A percentile compares a stretch with the other conserved stretches of the same genome.
Evolutionary conservation across 2,888 invertebrate genomes (phyloP).

Genomic region (Orchesellides sinensis): DNA sequence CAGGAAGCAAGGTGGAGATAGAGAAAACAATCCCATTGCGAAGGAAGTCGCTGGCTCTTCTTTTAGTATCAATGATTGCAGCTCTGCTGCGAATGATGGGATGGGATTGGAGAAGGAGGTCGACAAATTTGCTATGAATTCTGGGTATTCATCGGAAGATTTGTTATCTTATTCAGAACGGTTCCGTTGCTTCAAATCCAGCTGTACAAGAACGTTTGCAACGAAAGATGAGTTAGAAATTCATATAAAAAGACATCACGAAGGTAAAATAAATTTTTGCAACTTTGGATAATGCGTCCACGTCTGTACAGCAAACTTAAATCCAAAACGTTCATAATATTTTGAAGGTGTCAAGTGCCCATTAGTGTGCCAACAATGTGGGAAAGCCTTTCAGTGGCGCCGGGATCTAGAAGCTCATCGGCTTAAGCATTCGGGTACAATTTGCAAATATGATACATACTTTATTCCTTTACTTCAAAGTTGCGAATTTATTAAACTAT

Average conservation of each 20-base stretch:
- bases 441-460: neutral
- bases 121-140: no score
- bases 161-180: neutral
- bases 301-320: no score
- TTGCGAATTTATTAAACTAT: no score
- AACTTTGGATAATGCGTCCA: neutral
- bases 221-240: conserved; percentile 40
- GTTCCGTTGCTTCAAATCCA: conserved; percentile 20
- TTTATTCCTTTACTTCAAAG: no score
- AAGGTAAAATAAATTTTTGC: conserved; percentile 20
- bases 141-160: no score
- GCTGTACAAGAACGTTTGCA: conserved; percentile 34
- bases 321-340: neutral
- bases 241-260: conserved; percentile 44
- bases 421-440: conserved; percentile 39
- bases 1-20: no score
- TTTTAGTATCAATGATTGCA: no score
- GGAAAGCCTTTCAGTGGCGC: conserved; percentile 30
- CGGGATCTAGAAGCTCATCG: conserved; percentile 32
- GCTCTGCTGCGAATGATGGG: neutral
- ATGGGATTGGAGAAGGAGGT: no score
- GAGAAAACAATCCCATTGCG: no score
- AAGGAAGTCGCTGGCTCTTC: no score
- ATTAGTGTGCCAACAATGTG: conserved; percentile 30
- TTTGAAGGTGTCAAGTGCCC: conserved; percentile 39